These are phyloP conservation scores for Meda fulgida DNA, from an alignment of 2,797 vertebrate species.

Conservation along the genomic window DNA sequence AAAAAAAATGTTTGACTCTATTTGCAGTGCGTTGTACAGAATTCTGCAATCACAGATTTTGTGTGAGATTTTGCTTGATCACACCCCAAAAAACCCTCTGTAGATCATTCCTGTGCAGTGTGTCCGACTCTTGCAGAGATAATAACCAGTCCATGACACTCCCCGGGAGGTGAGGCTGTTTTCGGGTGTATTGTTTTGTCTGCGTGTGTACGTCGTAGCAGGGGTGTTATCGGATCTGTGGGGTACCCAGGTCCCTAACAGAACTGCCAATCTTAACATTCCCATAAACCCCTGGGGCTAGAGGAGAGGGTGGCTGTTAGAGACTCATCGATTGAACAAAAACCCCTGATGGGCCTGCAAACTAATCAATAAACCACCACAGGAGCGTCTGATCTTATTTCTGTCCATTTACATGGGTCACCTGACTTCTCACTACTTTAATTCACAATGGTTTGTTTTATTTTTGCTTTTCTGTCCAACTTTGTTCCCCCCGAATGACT, in stretches of 20 bases:
- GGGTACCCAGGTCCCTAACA: slow-evolving; percentile 49
- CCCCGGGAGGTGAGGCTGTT: slow-evolving; percentile 29
- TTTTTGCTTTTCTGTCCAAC: slow-evolving; percentile 15
- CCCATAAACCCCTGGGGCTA: slow-evolving; percentile 47
- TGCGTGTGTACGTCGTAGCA: background rate
- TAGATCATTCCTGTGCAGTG: slow-evolving; percentile 26
- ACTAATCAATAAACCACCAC: slow-evolving; percentile 75
- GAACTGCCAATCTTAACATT: slow-evolving; percentile 36
- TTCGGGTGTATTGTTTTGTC: slow-evolving; percentile 42
- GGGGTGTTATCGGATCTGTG: slow-evolving; percentile 46
- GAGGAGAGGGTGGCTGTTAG: slow-evolving; percentile 51
- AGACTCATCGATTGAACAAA: slow-evolving; percentile 79
- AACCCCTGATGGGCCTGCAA: slow-evolving; percentile 68
- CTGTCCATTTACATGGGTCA: slow-evolving; percentile 41
- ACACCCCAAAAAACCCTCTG: background rate
- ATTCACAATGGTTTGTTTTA: slow-evolving; percentile 49
- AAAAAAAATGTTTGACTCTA: background rate
- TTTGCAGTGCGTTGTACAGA: background rate
- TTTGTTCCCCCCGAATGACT: slow-evolving; percentile 6
- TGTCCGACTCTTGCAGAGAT: background rate
- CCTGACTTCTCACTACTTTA: slow-evolving; percentile 28
- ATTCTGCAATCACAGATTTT: background rate
- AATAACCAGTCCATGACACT: slow-evolving; percentile 37
- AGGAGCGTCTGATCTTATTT: slow-evolving; percentile 52
- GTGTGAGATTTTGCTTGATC: background rate